Conservation (phyloP, 1,140 invertebrate genomes). For the Halictus rubicundus region DNA sequence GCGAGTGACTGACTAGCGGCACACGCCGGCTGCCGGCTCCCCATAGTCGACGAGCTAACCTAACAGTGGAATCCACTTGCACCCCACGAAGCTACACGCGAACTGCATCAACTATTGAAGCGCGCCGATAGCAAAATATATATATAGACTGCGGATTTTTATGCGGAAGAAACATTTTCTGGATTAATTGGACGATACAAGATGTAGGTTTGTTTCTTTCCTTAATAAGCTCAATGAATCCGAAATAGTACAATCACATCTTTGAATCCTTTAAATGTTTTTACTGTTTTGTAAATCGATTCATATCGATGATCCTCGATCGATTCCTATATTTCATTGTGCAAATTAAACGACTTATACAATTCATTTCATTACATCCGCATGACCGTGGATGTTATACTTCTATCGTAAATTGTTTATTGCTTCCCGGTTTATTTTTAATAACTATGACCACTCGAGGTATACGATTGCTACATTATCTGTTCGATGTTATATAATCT, state of each 20-base stretch:
- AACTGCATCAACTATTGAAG: conserved; percentile 12
- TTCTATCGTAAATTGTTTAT: no score
- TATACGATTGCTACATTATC: no score
- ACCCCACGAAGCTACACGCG: conserved; percentile 14
- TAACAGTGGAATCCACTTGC: conserved; percentile 21
- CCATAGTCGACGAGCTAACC: conserved; percentile 43
- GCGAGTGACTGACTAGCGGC: conserved; percentile 70
- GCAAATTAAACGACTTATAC: background rate
- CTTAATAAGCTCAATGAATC: no score
- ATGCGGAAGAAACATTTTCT: no score
- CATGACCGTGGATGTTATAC: no score
- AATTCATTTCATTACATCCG: background rate
- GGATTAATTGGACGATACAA: no score
- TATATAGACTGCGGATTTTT: background rate
- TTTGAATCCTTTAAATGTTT: no score
- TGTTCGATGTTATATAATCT: background rate
- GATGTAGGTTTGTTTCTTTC: no score
- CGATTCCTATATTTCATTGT: background rate
- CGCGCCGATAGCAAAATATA: background rate
- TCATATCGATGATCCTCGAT: background rate
- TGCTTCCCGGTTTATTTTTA: no score
- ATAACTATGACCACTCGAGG: no score
- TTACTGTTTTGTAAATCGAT: no score
- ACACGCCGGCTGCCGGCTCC: conserved; percentile 55
- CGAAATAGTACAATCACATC: no score